Evolutionary conservation across 2,797 vertebrate genomes (phyloP).

Genomic region (Melanotaenia maccullochi): DNA sequence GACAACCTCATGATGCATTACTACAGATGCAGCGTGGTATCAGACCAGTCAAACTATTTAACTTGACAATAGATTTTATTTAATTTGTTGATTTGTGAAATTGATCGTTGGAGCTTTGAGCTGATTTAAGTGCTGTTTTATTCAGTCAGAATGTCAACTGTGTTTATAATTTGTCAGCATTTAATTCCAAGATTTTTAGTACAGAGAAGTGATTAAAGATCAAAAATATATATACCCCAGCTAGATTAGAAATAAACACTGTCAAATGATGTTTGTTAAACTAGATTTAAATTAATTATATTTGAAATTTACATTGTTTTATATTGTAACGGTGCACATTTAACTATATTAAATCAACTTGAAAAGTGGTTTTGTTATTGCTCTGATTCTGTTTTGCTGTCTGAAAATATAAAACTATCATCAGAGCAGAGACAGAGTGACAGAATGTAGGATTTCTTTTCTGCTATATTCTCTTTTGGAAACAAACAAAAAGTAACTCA

Average conservation of each 20-base stretch:
- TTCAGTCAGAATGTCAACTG: not conserved
- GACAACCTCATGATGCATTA: not conserved
- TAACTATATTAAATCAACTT: not conserved
- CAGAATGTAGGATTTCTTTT: conserved; percentile 36
- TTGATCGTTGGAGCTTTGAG: not conserved
- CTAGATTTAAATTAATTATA: not conserved
- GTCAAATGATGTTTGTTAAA: not conserved
- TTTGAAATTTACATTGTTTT: not conserved
- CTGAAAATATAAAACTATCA: conserved; percentile 38
- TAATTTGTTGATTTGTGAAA: not conserved
- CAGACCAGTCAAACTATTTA: not conserved
- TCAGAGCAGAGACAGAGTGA: conserved; percentile 22
- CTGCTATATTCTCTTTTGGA: conserved; percentile 29
- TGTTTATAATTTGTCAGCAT: not conserved
- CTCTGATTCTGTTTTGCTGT: conserved; percentile 10
- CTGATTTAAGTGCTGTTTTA: not conserved
- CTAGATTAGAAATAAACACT: too few species aligned
- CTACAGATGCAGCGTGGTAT: not conserved
- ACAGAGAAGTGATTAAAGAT: too few species aligned
- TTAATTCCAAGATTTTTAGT: not conserved
- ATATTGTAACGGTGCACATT: not conserved
- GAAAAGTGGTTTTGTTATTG: too few species aligned
- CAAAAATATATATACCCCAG: not conserved
- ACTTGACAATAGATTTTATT: not conserved
- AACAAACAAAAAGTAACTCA: conserved; percentile 19